Evolutionary conservation across 1,140 invertebrate genomes (phyloP), one percentile per base, ranked within the genome.

Genomic region (Papilio dardanus): DNA sequence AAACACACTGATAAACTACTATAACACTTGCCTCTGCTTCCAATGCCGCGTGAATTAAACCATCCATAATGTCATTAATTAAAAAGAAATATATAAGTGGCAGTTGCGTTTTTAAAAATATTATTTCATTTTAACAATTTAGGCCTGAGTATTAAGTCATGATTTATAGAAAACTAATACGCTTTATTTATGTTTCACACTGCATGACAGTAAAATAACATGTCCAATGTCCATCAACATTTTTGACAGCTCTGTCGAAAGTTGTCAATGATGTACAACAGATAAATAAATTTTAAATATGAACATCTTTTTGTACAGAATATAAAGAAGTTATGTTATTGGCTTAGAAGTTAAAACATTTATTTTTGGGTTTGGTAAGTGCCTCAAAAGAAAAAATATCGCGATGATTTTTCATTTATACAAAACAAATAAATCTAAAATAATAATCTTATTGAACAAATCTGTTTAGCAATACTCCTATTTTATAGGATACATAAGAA

Each of bases 111-210:
- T 85, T 85, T 84, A 86, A 85, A 86, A 85, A 79, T 86, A 91
- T 90, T 92, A 87, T 87, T 89, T 90, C 89, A 93, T 92, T 92
- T 91, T 93, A 90, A 81, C 77, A 81, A 76, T 86, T 89, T 90
- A 90, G 81, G 83, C 86, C 87, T 88, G 86, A 88, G 86, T 92
- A 92, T 92, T 93, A 93, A 93, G 91, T 93, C 91, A 93, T 93
- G 90, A 93, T 92, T 93, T 91, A 86, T 86, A 85, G 81, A 88
- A 93, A 92, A 91, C 86, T 89, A 89, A 86, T 90, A 89, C 83
- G 90, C 89, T 93, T 93, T 93, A 93, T 93, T 93, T 93, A 93
- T 92, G 91, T 93, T 93, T 93, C 90, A 92, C 90, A 92, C 88
- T 89, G 89, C 86, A 90, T 93, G 92, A 93, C 92, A 93, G 92